These are phyloP conservation scores for Nomada ruficornis DNA, from an alignment of 2,888 invertebrate genomes.

Conservation along the genomic window DNA sequence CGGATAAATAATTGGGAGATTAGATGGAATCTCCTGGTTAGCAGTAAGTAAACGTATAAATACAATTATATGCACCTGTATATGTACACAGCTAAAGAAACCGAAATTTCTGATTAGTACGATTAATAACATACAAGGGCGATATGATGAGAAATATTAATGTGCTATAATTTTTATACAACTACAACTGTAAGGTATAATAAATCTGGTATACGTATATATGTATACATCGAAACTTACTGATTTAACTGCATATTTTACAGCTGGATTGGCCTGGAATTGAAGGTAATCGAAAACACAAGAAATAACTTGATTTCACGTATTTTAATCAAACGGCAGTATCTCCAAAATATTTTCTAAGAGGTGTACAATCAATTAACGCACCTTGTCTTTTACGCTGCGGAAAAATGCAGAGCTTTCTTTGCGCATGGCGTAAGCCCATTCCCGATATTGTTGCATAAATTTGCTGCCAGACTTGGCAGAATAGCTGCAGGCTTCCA, in stretches of 20 bases:
- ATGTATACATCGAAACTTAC: constrained; percentile 87
- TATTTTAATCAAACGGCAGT: not conserved
- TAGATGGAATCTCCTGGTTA: not conserved
- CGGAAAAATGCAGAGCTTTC: constrained; percentile 94
- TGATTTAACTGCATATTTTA: constrained; percentile 96
- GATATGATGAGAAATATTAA: not conserved
- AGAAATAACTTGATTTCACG: constrained; percentile 26
- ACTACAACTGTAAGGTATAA: not conserved
- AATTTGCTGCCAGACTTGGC: constrained; percentile 88
- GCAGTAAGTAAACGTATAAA: no score
- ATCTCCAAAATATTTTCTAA: not conserved
- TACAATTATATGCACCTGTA: not conserved
- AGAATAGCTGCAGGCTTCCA: constrained; percentile 91
- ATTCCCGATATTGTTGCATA: constrained; percentile 91
- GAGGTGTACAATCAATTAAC: constrained; percentile 5
- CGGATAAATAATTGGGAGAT: not conserved
- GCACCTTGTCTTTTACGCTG: constrained; percentile 94
- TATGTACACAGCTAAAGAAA: not conserved
- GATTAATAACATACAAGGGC: constrained; percentile 12
- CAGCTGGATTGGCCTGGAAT: constrained; percentile 95
- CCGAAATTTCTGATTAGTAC: constrained; percentile 18
- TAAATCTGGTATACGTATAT: constrained; percentile 3
- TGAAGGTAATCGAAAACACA: constrained; percentile 78
- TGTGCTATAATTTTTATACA: constrained; percentile 13
- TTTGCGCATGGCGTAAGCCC: constrained; percentile 91